Conservation (phyloP, 2,888 invertebrate genomes). For the Perizoma flavofasciatum region DNA sequence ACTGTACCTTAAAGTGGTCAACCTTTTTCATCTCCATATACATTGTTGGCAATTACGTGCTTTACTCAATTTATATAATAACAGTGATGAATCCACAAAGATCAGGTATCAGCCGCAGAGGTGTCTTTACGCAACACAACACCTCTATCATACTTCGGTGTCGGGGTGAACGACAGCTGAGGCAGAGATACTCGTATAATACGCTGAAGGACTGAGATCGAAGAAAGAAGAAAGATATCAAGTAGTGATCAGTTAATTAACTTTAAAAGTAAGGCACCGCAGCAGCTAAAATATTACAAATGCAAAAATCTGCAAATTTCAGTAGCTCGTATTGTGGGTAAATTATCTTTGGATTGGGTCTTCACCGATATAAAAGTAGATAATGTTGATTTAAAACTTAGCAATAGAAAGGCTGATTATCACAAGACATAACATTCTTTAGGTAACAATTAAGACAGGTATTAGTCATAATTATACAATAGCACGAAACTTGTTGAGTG, state of each 20-base stretch:
- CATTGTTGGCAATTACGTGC: not conserved
- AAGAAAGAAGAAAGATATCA: too few relatives aligned
- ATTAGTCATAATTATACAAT: slow-evolving; percentile 15
- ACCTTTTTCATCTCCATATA: not conserved
- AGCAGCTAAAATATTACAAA: too few relatives aligned
- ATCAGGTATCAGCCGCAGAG: slow-evolving; percentile 33
- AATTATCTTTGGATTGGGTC: too few relatives aligned
- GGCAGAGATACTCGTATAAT: too few relatives aligned
- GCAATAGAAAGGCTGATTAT: not conserved
- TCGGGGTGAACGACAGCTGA: slow-evolving; percentile 29
- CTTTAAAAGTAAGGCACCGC: too few relatives aligned
- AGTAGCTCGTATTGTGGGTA: too few relatives aligned
- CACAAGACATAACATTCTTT: not conserved
- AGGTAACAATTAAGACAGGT: slow-evolving; percentile 11
- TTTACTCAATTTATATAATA: slow-evolving; percentile 21
- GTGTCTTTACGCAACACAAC: slow-evolving; percentile 31
- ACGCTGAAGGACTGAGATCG: too few relatives aligned
- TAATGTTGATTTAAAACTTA: not conserved
- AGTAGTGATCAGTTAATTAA: too few relatives aligned
- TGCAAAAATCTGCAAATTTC: too few relatives aligned
- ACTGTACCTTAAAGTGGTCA: too few relatives aligned
- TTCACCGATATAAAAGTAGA: too few relatives aligned
- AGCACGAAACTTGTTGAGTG: not conserved
- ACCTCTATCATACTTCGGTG: slow-evolving; percentile 12
- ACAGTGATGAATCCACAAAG: slow-evolving; percentile 25